Evolutionary conservation across 2,888 invertebrate species (phyloP), one percentile per base, ranked within the genome.

Genomic region (Thelaira solivaga): DNA sequence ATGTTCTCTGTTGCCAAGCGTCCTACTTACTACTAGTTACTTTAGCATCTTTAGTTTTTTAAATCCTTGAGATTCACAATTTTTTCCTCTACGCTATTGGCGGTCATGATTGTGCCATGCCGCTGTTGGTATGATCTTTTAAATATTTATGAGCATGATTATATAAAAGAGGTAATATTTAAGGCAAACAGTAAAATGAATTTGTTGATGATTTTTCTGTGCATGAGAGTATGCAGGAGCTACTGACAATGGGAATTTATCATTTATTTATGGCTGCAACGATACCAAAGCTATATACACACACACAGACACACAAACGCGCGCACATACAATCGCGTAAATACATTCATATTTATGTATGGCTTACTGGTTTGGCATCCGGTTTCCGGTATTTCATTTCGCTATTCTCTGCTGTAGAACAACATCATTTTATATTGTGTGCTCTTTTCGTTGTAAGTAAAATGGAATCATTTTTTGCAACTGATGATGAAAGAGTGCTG

Each of bases 321-420:
- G n/a, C n/a, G n/a, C n/a, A n/a, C n/a, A n/a, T n/a, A 65, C 53
- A 65, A 39, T 55, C n/a, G 6, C 31, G 57, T 64, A 41, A 22
- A 65, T 76, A 59, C 29, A 39, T 26, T 5, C 26, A 62, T 71
- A 61, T 71, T 43, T 43, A 51, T n/a, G n/a, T 65, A 51, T 53
- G 76, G 59, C 36, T 71, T 76, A 76, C 71, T 64, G 61, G 76
- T 31, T 53, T 76, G 71, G 47, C 59, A 55, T 72, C 76, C 76
- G 67, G 76, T 76, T 76, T 76, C 71, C 71, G 76, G 65, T 49
- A 65, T 22, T 39, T 55, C 49, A 53, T 72, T 53, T 65, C 47
- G 39, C 47, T 57, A 61, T 69, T 36, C 53, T 16, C 61, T 16
- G 45, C 36, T 68, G 36, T n/a, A 31, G 26, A 20, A 18, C 45